Base-by-base conservation (phyloP, 2,113 vertebrate genomes). In the Penelope pileata region DNA sequence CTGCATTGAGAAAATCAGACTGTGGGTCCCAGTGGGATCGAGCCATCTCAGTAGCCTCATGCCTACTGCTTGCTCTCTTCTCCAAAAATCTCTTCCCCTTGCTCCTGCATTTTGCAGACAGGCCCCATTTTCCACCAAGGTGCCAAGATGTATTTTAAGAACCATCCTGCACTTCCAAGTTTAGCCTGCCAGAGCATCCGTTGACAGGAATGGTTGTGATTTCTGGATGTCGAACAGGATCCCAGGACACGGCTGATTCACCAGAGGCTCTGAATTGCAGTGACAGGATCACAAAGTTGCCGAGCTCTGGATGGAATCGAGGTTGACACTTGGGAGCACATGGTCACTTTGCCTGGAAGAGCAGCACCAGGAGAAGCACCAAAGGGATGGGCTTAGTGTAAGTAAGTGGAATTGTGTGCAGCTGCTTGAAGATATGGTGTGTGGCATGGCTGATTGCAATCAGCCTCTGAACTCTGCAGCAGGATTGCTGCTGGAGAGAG, bases 361-460 rank as follows among this genome's bases (percentile, higher is more conserved):
- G 12, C 36, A 48, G 17, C 21, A 5, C 34, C 7, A 4, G 40
- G 51, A 47, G 21, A 32, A 59, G 19, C 34, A 11, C 9, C 24
- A 2, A 5, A 23, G 30, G 10, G 32, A n/a, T 7, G 38, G 40
- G n/a, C 23, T 56, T 15, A 27, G 1, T 0, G 3, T 6, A 19
- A 66, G 42, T 23, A 9, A 21, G 48, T 3, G 48, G 43, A 54
- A 29, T 12, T 2, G 14, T 1, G 12, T 5, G 6, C 16, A 8
- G 29, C 16, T 2, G 13, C 54, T 10, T 9, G 32, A 23, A 54
- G 72, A 42, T 22, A 2, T 2, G 36, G 63, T 34, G 6, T 2
- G 2, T 9, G 7, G 24, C 42, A 15, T 19, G 17, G 19, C 30
- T 21, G 27, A 7, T 14, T 43, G 51, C 29, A 30, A 36, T 19